Conservation (phyloP, 1,140 invertebrate genomes). For the Calosoma granatense region DNA sequence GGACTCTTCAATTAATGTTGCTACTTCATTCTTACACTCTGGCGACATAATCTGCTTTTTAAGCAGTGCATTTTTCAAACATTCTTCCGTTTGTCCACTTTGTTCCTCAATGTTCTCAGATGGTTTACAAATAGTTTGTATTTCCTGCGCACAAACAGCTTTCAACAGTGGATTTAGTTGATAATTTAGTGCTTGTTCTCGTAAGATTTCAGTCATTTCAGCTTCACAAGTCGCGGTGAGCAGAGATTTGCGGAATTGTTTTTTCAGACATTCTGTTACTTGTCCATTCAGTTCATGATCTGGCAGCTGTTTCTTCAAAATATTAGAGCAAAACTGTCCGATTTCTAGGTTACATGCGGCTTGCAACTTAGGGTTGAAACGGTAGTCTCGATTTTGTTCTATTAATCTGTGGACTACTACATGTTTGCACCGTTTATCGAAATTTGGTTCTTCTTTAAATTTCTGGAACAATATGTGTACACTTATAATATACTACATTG, state of each 20-base stretch:
- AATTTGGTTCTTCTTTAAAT: constrained; percentile 68
- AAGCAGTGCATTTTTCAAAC: constrained; percentile 71
- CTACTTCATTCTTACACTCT: constrained; percentile 70
- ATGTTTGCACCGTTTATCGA: constrained; percentile 76
- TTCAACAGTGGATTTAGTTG: constrained; percentile 73
- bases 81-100: constrained; percentile 63
- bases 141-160: constrained; percentile 62
- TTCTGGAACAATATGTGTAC: constrained; percentile 38
- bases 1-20: constrained; percentile 65
- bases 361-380: constrained; percentile 82
- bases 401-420: constrained; percentile 83
- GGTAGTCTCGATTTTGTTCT: constrained; percentile 84
- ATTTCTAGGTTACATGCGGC: constrained; percentile 65
- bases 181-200: constrained; percentile 80
- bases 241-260: constrained; percentile 63
- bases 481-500: constrained; percentile 11
- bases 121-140: constrained; percentile 48
- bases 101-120: constrained; percentile 42
- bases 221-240: constrained; percentile 65
- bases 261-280: constrained; percentile 60
- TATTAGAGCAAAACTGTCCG: constrained; percentile 50
- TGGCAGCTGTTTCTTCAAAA: constrained; percentile 16
- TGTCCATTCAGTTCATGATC: constrained; percentile 38
- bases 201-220: constrained; percentile 69
- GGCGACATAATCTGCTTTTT: constrained; percentile 59